Evolutionary conservation across 2,888 invertebrate genomes (phyloP).

Genomic region (Aromia moschata): DNA sequence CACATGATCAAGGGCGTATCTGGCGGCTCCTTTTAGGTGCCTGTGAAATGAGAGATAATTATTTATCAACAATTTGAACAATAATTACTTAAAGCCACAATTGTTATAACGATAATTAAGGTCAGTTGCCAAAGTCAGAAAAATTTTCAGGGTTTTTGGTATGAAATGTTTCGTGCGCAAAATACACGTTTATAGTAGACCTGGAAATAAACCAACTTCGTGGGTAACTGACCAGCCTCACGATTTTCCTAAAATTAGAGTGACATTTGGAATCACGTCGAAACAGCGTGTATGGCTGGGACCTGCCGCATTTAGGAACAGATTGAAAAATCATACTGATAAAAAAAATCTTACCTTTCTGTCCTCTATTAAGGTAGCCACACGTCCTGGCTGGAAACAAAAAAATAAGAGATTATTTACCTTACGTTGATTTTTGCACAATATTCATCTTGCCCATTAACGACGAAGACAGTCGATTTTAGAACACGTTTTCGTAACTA

Average conservation of each 20-base stretch:
- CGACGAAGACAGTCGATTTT: too few species aligned
- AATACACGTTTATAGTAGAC: not conserved
- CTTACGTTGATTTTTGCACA: too few species aligned
- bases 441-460: too few species aligned
- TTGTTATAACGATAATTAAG: too few species aligned
- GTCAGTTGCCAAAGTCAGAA: too few species aligned
- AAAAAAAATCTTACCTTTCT: conserved; percentile 72
- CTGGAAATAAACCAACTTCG: conserved; percentile 6
- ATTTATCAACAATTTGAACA: not conserved
- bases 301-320: too few species aligned
- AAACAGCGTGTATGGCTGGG: not conserved
- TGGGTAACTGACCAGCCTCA: conserved; percentile 9
- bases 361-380: conserved; percentile 85
- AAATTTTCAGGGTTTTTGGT: not conserved
- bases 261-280: not conserved
- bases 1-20: not conserved
- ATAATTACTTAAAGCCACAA: not conserved
- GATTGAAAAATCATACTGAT: too few species aligned
- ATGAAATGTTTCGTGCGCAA: conserved; percentile 10
- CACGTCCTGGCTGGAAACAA: conserved; percentile 87
- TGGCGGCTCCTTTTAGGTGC: not conserved
- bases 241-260: conserved; percentile 14
- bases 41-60: not conserved
- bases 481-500: too few species aligned
- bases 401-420: too few species aligned